These are phyloP conservation scores for Zoanthus sansibaricus DNA, from an alignment of 92 coral and sea anemone species.

Conservation along the genomic window DNA sequence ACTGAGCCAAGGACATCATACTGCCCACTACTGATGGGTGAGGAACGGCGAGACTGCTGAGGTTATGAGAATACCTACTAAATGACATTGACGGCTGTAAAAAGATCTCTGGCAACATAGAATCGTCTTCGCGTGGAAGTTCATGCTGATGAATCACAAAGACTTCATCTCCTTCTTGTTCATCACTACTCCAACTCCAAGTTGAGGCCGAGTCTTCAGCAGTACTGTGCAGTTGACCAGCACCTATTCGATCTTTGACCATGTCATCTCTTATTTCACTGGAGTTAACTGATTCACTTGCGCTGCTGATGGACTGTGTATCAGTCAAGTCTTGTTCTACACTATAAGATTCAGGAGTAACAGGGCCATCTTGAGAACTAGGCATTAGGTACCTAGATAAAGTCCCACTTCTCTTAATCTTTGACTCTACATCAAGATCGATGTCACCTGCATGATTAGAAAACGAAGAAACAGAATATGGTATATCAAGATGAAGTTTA, in stretches of 20 bases:
- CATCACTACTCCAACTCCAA: slow-evolving; percentile 51
- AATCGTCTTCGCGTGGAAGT: slow-evolving; percentile 13
- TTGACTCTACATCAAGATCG: background rate
- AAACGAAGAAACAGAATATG: background rate
- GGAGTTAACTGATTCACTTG: background rate
- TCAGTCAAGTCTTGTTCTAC: slow-evolving; percentile 2
- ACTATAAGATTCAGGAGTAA: slow-evolving; percentile 4
- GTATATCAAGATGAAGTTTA: slow-evolving; percentile 42
- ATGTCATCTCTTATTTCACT: slow-evolving; percentile 32
- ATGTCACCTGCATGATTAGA: background rate
- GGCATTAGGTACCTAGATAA: slow-evolving; percentile 35
- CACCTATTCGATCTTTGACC: slow-evolving; percentile 45
- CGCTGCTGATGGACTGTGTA: slow-evolving; percentile 17
- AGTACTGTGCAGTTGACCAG: slow-evolving; percentile 24
- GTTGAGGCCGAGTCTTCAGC: slow-evolving; percentile 29
- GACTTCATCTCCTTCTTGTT: slow-evolving; percentile 46
- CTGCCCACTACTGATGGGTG: slow-evolving; percentile 31
- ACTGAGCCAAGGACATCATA: slow-evolving; percentile 49
- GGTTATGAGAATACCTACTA: slow-evolving; percentile 39
- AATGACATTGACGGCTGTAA: slow-evolving; percentile 40
- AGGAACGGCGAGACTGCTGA: slow-evolving; percentile 22
- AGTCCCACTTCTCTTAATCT: slow-evolving; percentile 25
- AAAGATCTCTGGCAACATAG: slow-evolving; percentile 31
- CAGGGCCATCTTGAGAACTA: slow-evolving; percentile 11
- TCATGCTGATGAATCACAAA: slow-evolving; percentile 33